Evolutionary conservation across 2,888 invertebrate genomes (phyloP).

Genomic region (Scrobipalpa costella): DNA sequence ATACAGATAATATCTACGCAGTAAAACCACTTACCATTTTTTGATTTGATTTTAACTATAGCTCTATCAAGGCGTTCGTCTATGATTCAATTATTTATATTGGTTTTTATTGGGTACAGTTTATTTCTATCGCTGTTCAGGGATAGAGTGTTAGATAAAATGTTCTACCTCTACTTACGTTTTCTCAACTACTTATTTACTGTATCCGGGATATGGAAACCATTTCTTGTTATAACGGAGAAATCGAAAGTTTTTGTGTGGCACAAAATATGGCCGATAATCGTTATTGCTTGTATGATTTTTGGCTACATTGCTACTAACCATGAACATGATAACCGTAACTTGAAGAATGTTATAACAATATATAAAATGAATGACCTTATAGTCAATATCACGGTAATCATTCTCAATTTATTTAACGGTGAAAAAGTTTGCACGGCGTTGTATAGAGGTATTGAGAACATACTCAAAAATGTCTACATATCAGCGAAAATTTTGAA

Average conservation of each 20-base stretch:
- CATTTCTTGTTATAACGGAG: conserved; percentile 33
- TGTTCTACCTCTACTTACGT: conserved; percentile 48
- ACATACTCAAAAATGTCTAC: conserved; percentile 38
- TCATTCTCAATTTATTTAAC: conserved; percentile 39
- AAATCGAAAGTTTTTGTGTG: conserved; percentile 27
- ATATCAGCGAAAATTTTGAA: conserved; percentile 38
- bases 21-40: not conserved
- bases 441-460: conserved; percentile 41
- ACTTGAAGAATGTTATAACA: conserved; percentile 40
- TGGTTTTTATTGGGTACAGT: not conserved
- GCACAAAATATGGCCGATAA: conserved; percentile 42
- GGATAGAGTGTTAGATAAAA: conserved; percentile 28
- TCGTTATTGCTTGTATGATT: conserved; percentile 36
- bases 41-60: conserved; percentile 5
- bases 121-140: not conserved
- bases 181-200: conserved; percentile 41
- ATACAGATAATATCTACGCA: not conserved
- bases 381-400: conserved; percentile 39
- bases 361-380: conserved; percentile 45
- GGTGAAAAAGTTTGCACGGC: conserved; percentile 36
- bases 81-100: not conserved
- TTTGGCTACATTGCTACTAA: conserved; percentile 24
- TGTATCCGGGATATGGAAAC: conserved; percentile 47
- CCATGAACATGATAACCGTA: conserved; percentile 31
- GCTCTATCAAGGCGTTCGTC: not conserved